A percentile compares a stretch with the other conserved stretches of the same genome.
These are phyloP conservation scores for Caerostris darwini DNA, from an alignment of 1,140 invertebrate species.

Conservation along the genomic window DNA sequence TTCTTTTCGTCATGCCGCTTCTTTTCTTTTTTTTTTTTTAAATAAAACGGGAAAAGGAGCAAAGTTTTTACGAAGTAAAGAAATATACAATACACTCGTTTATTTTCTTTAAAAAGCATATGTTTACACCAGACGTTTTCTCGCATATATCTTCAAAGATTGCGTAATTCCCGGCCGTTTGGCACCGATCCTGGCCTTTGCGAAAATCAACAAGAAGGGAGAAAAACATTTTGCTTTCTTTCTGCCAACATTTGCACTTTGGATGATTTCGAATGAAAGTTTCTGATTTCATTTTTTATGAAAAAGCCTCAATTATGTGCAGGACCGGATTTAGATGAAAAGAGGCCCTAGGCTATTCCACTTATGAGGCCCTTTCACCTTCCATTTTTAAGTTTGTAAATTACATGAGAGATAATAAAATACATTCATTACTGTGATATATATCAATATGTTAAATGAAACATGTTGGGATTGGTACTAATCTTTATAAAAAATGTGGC, in stretches of 20 bases:
- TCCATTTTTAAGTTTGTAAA: too few species aligned
- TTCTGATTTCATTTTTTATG: too few species aligned
- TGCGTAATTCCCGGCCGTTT: conserved; percentile 36
- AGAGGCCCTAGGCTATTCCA: too few species aligned
- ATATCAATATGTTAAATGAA: too few species aligned
- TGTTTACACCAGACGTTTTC: conserved; percentile 58
- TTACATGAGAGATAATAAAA: too few species aligned
- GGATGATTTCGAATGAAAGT: too few species aligned
- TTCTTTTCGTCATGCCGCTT: conserved; percentile 1
- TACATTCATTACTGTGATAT: too few species aligned
- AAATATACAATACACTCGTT: conserved; percentile 49
- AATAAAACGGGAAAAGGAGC: not conserved
- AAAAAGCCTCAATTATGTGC: too few species aligned
- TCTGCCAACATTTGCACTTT: not conserved
- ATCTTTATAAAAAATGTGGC: too few species aligned
- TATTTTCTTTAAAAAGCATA: conserved; percentile 54
- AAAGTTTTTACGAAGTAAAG: conserved; percentile 33
- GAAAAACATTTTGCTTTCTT: not conserved
- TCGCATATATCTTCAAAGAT: conserved; percentile 37
- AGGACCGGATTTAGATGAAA: too few species aligned
- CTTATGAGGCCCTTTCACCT: too few species aligned
- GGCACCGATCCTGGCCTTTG: not conserved
- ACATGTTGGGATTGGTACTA: too few species aligned
- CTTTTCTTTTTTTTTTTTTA: not conserved
- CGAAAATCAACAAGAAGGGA: conserved; percentile 5